These are phyloP conservation scores for Heterodera carotae DNA, from an alignment of 1,140 invertebrate genomes.

Conservation along the genomic window DNA sequence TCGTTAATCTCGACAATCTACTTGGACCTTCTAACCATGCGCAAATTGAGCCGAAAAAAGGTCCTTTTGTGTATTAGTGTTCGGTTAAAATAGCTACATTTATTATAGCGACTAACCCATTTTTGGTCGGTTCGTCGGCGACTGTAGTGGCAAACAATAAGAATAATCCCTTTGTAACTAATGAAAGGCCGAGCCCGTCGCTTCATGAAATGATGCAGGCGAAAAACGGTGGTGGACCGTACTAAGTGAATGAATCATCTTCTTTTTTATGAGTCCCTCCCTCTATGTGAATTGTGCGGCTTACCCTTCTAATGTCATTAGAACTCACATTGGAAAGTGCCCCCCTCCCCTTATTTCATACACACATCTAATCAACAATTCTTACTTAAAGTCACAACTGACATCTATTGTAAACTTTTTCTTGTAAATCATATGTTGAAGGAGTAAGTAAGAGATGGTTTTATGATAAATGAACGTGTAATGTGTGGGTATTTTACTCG, in stretches of 20 bases:
- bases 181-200: slow-evolving; percentile 59
- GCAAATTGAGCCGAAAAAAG: slow-evolving; percentile 27
- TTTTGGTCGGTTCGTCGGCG: slow-evolving; percentile 48
- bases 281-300: too few relatives aligned
- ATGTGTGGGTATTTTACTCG: too few relatives aligned
- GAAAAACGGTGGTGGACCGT: slow-evolving; percentile 27
- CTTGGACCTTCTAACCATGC: slow-evolving; percentile 70
- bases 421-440: too few relatives aligned
- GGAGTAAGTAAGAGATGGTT: background rate
- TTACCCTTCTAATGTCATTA: background rate
- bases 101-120: slow-evolving; percentile 61
- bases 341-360: background rate
- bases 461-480: too few relatives aligned
- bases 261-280: background rate
- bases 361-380: background rate
- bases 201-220: slow-evolving; percentile 61
- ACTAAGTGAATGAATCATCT: background rate
- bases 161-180: slow-evolving; percentile 61
- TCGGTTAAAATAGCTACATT: background rate
- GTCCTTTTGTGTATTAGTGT: slow-evolving; percentile 13
- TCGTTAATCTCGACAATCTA: slow-evolving; percentile 92
- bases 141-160: slow-evolving; percentile 39
- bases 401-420: too few relatives aligned
- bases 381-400: background rate
- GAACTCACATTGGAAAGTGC: background rate